Conservation (phyloP, 2,113 vertebrate species). For the Microcebus jonahi region DNA sequence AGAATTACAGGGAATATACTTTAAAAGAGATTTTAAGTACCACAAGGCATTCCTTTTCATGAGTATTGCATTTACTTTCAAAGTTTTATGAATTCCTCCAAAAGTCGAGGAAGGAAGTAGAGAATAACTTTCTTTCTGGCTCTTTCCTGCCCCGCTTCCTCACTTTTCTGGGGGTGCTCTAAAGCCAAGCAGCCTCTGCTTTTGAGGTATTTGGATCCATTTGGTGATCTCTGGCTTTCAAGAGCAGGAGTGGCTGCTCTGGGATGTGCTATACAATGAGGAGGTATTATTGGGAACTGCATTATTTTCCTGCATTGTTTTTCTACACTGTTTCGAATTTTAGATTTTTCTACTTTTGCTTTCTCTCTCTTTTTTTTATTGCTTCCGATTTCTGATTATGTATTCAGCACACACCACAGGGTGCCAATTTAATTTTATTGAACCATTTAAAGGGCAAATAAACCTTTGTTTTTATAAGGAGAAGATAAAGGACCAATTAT, state of each 20-base stretch:
- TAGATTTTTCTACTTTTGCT: conserved; percentile 47
- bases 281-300: background rate
- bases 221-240: background rate
- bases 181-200: background rate
- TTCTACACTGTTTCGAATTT: conserved; percentile 28
- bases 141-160: background rate
- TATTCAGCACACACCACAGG: conserved; percentile 63
- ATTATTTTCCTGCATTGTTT: conserved; percentile 37
- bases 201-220: background rate
- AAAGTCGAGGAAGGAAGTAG: background rate
- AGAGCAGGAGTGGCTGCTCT: background rate
- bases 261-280: background rate
- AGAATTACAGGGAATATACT: conserved; percentile 59
- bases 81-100: background rate
- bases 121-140: conserved; percentile 21
- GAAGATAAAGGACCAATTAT: conserved; percentile 79
- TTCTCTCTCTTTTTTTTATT: background rate
- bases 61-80: conserved; percentile 49
- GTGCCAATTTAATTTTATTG: conserved; percentile 76
- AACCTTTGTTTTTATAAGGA: conserved; percentile 77
- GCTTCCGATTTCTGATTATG: conserved; percentile 64
- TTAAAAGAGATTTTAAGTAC: conserved; percentile 58
- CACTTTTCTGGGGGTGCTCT: background rate
- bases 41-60: conserved; percentile 47
- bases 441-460: conserved; percentile 81